A percentile compares a stretch with the other conserved stretches of the same genome.
Evolutionary conservation across 2,888 invertebrate species (phyloP).

Genomic region (Xanthia icteritia): DNA sequence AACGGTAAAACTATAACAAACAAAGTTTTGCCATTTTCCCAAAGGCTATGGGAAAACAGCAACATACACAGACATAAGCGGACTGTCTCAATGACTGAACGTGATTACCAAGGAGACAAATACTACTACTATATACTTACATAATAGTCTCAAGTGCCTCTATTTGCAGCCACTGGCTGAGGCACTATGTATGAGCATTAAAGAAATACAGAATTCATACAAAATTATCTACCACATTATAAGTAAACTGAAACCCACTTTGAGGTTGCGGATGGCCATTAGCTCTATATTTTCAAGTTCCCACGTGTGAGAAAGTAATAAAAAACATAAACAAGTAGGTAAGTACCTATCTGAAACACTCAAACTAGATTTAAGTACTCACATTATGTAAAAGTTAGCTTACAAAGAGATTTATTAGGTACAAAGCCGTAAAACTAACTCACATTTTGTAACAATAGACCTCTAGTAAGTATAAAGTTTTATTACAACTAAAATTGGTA

Average conservation of each 20-base stretch:
- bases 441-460: constrained; percentile 24
- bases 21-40: too few relatives aligned
- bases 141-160: neutral
- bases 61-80: neutral
- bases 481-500: constrained; percentile 26
- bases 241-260: constrained; percentile 14
- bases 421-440: constrained; percentile 25
- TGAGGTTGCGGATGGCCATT: neutral
- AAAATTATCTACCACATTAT: neutral
- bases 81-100: neutral
- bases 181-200: neutral
- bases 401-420: constrained; percentile 44
- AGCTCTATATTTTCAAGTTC: constrained; percentile 23
- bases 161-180: too few relatives aligned
- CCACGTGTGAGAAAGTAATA: constrained; percentile 8
- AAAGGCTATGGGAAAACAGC: too few relatives aligned
- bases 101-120: neutral
- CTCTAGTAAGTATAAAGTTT: constrained; percentile 18
- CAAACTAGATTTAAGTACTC: constrained; percentile 21
- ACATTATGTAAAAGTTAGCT: constrained; percentile 38
- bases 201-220: neutral
- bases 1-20: too few relatives aligned
- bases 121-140: neutral
- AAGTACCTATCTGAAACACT: constrained; percentile 15
- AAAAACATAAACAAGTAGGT: constrained; percentile 24